phyloP scores from a whole-genome alignment of 1,140 invertebrate species.

The Pseudomyrmex cubaensis region DNA sequence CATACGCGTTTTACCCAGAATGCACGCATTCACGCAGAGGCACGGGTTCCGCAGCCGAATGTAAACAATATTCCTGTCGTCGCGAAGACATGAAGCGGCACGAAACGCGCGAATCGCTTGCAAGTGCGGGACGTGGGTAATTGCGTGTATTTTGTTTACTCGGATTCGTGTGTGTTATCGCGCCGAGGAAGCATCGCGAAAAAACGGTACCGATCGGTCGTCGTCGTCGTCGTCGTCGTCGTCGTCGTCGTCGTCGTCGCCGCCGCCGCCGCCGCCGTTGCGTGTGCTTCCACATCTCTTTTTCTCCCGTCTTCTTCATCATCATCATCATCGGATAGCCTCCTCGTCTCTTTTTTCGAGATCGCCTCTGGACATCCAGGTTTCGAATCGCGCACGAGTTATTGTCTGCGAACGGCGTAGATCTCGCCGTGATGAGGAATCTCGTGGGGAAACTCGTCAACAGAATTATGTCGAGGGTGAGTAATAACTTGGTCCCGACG shows the following conservation, averaged over 20 bases:
- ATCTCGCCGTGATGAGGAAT: constrained; percentile 31
- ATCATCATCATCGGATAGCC: background rate
- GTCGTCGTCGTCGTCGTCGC: constrained; percentile 26
- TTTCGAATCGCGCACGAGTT: constrained; percentile 24
- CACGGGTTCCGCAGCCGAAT: constrained; percentile 63
- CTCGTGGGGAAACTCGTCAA: background rate
- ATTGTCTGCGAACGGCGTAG: background rate
- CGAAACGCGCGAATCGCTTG: constrained; percentile 48
- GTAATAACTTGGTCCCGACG: background rate
- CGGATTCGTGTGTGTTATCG: constrained; percentile 22
- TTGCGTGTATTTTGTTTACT: background rate
- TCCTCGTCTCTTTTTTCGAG: background rate
- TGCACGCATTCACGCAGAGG: constrained; percentile 66
- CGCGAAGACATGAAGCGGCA: constrained; percentile 71
- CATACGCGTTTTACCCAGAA: constrained; percentile 71
- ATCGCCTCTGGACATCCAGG: constrained; percentile 35
- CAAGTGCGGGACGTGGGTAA: background rate
- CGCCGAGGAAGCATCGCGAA: constrained; percentile 18
- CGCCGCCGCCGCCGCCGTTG: constrained; percentile 35
- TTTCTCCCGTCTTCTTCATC: background rate
- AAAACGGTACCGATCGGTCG: constrained; percentile 33
- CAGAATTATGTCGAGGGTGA: constrained; percentile 12
- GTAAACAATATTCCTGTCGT: constrained; percentile 78
- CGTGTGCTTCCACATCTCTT: constrained; percentile 15
- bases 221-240: constrained; percentile 18